Percentiles rank a stretch among this genome's conserved stretches.
phyloP scores from a whole-genome alignment of 2,888 invertebrate species.

The Syrphus vitripennis region DNA sequence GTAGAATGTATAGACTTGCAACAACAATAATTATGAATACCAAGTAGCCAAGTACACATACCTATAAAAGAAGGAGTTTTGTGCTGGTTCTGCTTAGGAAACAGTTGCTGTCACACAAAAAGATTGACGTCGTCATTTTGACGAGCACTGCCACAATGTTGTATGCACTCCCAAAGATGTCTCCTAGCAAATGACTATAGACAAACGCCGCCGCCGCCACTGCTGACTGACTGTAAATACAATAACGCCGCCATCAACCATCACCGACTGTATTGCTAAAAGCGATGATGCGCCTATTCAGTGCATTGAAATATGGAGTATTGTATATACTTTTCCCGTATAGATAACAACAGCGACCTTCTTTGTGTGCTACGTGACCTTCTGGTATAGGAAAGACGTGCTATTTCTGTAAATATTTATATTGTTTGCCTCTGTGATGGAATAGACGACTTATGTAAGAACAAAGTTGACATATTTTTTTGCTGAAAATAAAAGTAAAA shows the following conservation, averaged over 20 bases:
- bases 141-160: slow-evolving; percentile 9
- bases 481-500: not conserved
- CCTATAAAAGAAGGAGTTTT: slow-evolving; percentile 25
- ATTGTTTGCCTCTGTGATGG: not conserved
- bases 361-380: slow-evolving; percentile 56
- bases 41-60: not conserved
- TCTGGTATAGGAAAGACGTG: not conserved
- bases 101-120: slow-evolving; percentile 51
- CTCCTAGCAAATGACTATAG: not conserved
- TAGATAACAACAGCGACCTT: slow-evolving; percentile 56
- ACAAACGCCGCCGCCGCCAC: not conserved
- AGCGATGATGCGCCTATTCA: slow-evolving; percentile 6
- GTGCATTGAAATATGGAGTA: slow-evolving; percentile 25
- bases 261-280: not conserved
- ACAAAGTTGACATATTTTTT: not conserved
- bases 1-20: slow-evolving; percentile 10
- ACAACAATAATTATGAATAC: slow-evolving; percentile 43
- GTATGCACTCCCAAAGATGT: slow-evolving; percentile 6
- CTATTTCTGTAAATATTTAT: not conserved
- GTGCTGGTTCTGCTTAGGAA: slow-evolving; percentile 24
- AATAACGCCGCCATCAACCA: slow-evolving; percentile 2
- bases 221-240: not conserved
- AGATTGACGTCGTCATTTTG: slow-evolving; percentile 31
- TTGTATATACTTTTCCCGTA: not conserved
- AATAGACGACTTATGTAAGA: not conserved